Percentiles rank a stretch among this genome's conserved stretches.
These are phyloP conservation scores for Rotaria socialis DNA, from an alignment of 2,888 invertebrate genomes.

Conservation along the genomic window DNA sequence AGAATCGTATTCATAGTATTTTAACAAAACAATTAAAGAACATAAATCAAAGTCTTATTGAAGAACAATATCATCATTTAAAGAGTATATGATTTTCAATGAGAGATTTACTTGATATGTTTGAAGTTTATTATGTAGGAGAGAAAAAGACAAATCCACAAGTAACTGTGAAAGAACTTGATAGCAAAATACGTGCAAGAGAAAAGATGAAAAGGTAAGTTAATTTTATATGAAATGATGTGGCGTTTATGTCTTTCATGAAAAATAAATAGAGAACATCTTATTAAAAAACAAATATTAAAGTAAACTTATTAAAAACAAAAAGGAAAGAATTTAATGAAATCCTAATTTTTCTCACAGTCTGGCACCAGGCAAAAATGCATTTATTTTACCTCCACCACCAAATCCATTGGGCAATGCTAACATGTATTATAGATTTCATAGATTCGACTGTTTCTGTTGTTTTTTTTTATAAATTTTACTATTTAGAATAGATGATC, in stretches of 20 bases:
- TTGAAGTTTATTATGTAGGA: background rate
- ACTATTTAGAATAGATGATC: background rate
- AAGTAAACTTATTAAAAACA: background rate
- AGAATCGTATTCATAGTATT: background rate
- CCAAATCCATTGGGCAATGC: background rate
- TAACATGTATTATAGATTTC: background rate
- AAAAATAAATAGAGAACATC: background rate
- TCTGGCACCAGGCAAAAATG: background rate
- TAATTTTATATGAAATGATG: background rate
- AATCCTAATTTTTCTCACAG: background rate
- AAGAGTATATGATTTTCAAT: background rate
- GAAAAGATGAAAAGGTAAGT: background rate
- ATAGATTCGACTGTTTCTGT: background rate
- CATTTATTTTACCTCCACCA: background rate
- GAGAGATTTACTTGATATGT: background rate
- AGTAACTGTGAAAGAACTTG: background rate
- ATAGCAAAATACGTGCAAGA: background rate
- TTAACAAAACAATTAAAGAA: background rate
- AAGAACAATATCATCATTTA: background rate
- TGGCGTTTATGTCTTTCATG: background rate
- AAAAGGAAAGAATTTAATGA: background rate
- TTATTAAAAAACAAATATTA: background rate
- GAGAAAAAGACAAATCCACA: background rate
- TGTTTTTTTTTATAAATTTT: background rate
- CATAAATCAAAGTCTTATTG: background rate